phyloP scores from a whole-genome alignment of 2,888 invertebrate species.

The Calliopum simillimum region DNA sequence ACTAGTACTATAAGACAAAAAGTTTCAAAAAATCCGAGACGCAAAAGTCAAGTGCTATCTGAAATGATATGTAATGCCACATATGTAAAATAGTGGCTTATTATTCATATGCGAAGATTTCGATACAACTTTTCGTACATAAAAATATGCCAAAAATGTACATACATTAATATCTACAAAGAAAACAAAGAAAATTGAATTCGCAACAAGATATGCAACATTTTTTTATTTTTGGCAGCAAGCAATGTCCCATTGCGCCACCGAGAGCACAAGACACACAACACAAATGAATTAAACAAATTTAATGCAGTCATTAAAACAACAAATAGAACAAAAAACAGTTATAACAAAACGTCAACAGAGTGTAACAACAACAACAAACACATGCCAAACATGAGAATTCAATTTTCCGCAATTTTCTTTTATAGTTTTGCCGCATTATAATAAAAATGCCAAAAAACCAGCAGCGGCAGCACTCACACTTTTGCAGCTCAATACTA shows the following conservation, averaged over 20 bases:
- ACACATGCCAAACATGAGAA: conserved; percentile 40
- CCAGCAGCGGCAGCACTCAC: neutral
- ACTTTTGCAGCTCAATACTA: neutral
- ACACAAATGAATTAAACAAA: conserved; percentile 9
- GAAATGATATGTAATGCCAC: no score
- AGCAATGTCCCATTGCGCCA: no score
- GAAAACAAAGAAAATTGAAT: no score
- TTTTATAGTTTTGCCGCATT: conserved; percentile 43
- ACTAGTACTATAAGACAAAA: no score
- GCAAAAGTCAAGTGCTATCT: no score
- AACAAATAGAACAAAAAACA: neutral
- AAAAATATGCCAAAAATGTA: no score
- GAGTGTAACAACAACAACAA: conserved; percentile 17
- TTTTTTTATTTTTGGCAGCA: neutral
- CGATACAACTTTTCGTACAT: no score
- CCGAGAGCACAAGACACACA: neutral
- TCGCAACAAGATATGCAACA: neutral
- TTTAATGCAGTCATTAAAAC: conserved; percentile 17
- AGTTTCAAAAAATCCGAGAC: no score
- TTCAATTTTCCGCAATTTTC: conserved; percentile 47
- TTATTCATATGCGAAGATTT: no score
- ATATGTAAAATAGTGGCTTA: no score
- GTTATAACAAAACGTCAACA: neutral
- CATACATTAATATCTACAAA: no score
- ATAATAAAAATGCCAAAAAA: conserved; percentile 27